Evolutionary conservation across 2,113 vertebrate species (phyloP), one percentile per base, ranked within the genome.

Genomic region (Ctenodactylus gundi): DNA sequence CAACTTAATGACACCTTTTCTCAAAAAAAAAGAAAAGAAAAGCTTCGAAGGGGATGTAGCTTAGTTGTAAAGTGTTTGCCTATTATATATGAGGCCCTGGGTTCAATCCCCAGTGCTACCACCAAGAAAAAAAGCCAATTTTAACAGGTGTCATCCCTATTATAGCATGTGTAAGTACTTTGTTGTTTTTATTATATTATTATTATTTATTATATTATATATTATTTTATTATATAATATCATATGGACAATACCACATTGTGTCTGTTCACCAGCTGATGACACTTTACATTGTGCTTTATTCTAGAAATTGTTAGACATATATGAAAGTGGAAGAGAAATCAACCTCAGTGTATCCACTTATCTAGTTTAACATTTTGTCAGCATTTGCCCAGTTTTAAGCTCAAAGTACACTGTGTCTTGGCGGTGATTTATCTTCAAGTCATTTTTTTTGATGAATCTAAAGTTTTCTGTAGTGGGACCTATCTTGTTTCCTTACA

Each of bases 361-460:
- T 80, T 34, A 86, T 3, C 29, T 27, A 89, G 49, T 82, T 95
- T 41, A 82, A 18, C 39, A 86, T 14, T 85, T 89, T 82, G 44
- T 46, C 7, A 31, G 60, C 49, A 29, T 51, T 41, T 81, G 49
- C 57, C 44, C 7, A 34, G 4, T 89, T 75, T 95, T 81, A 62
- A 76, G 77, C 31, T 84, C 91, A 1, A 68, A 57, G 55, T n/a
- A 39, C 46, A n/a, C 2, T 83, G 36, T 72, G 27, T 62, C 10
- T 13, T 85, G n/a, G 20, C 25, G 82, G 0, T 73, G 27, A 51
- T 92, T 73, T 89, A 39, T 86, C 87, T 94, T 78, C 55, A 49
- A 87, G 62, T 92, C 27, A 55, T 92, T 95, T 58, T 94, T 55
- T 92, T 85, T 90, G 68, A 73, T 25, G 76, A 90, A 86, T 82